phyloP scores from a whole-genome alignment of 2,113 vertebrate genomes.

The Sclerurus mexicanus region DNA sequence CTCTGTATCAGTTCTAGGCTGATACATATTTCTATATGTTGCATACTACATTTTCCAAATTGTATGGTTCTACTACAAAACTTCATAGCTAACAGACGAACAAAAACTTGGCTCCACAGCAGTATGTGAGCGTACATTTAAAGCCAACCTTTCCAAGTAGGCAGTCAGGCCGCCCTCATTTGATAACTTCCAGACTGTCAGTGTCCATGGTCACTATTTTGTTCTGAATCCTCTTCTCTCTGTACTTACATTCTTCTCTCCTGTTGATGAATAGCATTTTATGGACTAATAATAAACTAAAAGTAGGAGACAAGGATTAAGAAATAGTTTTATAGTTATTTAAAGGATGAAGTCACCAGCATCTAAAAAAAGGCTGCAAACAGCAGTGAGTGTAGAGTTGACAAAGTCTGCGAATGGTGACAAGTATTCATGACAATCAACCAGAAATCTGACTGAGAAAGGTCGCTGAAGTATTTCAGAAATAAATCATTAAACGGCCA shows the following conservation, averaged over 20 bases:
- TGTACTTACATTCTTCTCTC: background rate
- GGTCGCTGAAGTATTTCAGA: background rate
- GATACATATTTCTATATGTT: background rate
- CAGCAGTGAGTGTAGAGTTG: accelerated
- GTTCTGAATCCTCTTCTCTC: background rate
- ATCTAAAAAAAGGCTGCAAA: background rate
- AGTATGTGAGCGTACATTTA: background rate
- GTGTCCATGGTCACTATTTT: background rate
- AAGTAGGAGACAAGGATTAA: background rate
- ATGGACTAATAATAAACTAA: background rate
- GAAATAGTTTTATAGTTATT: background rate
- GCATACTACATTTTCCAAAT: background rate
- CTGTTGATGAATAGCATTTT: background rate
- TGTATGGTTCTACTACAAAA: background rate
- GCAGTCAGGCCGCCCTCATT: background rate
- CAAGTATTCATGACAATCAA: background rate
- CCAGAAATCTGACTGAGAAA: background rate
- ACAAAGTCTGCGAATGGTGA: background rate
- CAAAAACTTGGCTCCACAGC: background rate
- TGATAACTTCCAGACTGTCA: background rate
- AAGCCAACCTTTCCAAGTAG: background rate
- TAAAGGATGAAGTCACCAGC: background rate
- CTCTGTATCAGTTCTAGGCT: background rate
- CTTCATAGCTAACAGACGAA: background rate
- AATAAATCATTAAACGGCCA: background rate